Conservation (phyloP, 2,113 vertebrate genomes). For the Neolamprologus variostigma region DNA sequence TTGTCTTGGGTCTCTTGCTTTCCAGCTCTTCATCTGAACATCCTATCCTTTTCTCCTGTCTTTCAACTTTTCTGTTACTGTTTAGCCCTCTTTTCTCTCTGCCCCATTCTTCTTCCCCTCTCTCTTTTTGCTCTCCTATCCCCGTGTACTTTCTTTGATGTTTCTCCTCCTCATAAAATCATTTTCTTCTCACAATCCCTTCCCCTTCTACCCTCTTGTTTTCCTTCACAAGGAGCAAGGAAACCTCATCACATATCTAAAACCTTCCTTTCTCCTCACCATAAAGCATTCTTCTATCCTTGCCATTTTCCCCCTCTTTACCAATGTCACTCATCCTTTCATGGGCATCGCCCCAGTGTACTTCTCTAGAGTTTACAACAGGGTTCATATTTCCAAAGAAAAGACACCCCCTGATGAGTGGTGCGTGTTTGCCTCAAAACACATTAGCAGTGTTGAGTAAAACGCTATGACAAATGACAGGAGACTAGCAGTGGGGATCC, state of each 20-base stretch:
- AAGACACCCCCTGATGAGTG: slow-evolving; percentile 23
- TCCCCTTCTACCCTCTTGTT: not conserved
- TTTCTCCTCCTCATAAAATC: not conserved
- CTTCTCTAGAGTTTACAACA: slow-evolving; percentile 8
- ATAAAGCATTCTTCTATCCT: not conserved
- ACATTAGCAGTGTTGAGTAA: slow-evolving; percentile 53
- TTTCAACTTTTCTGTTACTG: not conserved
- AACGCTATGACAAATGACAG: slow-evolving; percentile 50
- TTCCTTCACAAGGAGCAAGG: slow-evolving; percentile 14
- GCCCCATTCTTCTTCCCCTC: not conserved
- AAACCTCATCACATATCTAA: slow-evolving; percentile 38
- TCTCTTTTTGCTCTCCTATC: not conserved
- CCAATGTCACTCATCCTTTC: not conserved
- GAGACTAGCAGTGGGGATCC: slow-evolving; percentile 37
- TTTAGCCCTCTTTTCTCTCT: slow-evolving; percentile 8
- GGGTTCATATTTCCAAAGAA: slow-evolving; percentile 7
- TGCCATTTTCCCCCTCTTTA: not conserved
- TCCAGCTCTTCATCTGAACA: not conserved
- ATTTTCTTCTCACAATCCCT: slow-evolving; percentile 19
- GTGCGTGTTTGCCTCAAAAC: slow-evolving; percentile 28
- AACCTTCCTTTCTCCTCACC: not conserved
- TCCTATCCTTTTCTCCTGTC: not conserved
- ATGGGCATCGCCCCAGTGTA: not conserved
- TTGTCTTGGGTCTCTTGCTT: slow-evolving; percentile 11
- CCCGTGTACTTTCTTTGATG: slow-evolving; percentile 8